Percentiles rank a stretch among this genome's conserved stretches.
Conservation (phyloP, 2,797 vertebrate species). For the Cynodonichthys magdalenae region DNA sequence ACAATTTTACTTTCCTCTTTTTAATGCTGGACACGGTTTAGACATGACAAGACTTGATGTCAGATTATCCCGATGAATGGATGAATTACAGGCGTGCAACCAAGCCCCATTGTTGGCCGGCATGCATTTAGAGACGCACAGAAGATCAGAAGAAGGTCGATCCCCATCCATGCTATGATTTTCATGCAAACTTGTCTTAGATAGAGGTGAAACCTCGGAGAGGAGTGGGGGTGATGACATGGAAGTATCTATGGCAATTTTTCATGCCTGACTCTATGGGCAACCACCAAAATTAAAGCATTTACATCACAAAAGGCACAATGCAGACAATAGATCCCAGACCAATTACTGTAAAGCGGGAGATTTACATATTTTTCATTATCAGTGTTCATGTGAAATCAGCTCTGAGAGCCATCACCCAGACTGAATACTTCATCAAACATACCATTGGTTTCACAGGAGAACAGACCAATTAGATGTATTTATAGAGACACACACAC, state of each 20-base stretch:
- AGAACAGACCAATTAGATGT: constrained; percentile 58
- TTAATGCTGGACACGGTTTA: constrained; percentile 55
- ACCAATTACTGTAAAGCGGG: constrained; percentile 78
- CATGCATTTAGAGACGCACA: constrained; percentile 45
- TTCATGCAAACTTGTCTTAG: constrained; percentile 52
- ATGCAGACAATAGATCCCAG: constrained; percentile 66
- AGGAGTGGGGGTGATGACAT: constrained; percentile 58
- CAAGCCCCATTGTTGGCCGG: constrained; percentile 54
- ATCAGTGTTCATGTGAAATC: constrained; percentile 80
- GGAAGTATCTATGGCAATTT: constrained; percentile 65
- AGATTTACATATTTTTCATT: constrained; percentile 77
- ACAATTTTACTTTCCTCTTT: constrained; percentile 20
- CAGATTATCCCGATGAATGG: constrained; percentile 63
- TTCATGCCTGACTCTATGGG: constrained; percentile 39
- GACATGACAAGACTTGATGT: constrained; percentile 70
- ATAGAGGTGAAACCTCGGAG: constrained; percentile 38
- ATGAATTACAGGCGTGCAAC: constrained; percentile 57
- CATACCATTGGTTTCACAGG: constrained; percentile 49
- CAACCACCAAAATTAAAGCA: constrained; percentile 58
- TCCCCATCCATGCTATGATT: constrained; percentile 34
- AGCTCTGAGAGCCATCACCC: constrained; percentile 70
- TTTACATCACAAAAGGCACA: constrained; percentile 81
- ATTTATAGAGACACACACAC: constrained; percentile 1
- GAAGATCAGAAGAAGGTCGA: constrained; percentile 58
- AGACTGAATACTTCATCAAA: constrained; percentile 71